Percentiles rank a stretch among this genome's conserved stretches.
Conservation (phyloP, 2,797 vertebrate genomes). For the Darevskia mixta region DNA sequence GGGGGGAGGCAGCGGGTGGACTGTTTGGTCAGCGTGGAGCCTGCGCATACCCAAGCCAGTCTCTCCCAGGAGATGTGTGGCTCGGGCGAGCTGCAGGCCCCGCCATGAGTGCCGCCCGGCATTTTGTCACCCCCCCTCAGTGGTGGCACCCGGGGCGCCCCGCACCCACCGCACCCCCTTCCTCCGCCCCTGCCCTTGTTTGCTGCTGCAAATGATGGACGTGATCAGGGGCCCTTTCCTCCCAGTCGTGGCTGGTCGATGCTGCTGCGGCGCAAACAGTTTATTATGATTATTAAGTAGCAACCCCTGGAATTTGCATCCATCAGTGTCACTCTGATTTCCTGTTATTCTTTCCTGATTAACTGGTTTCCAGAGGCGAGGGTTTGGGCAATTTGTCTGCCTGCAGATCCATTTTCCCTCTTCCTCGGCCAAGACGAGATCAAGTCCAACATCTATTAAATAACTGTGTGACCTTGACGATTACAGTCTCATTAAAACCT, state of each 20-base stretch:
- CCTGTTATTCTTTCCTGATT: background rate
- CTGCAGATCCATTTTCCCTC: slow-evolving; percentile 12
- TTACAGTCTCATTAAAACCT: slow-evolving; percentile 68
- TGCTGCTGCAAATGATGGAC: too few relatives aligned
- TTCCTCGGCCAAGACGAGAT: slow-evolving; percentile 44
- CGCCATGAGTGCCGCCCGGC: rapidly evolving
- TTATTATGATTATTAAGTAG: slow-evolving; percentile 35
- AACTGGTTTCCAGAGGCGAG: slow-evolving; percentile 22
- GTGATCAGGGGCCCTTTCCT: too few relatives aligned
- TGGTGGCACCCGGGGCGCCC: too few relatives aligned
- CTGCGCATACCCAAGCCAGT: too few relatives aligned
- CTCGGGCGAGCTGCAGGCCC: too few relatives aligned
- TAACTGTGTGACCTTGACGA: slow-evolving; percentile 40
- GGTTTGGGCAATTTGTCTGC: slow-evolving; percentile 47
- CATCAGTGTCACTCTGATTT: rapidly evolving
- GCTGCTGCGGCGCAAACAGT: background rate
- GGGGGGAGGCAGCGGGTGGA: too few relatives aligned
- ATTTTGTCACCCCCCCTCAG: too few relatives aligned
- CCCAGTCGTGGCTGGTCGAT: background rate
- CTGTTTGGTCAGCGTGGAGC: too few relatives aligned
- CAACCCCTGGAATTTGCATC: slow-evolving; percentile 1
- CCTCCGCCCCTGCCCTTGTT: too few relatives aligned
- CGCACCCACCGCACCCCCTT: too few relatives aligned
- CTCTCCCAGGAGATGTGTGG: too few relatives aligned
- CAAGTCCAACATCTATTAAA: slow-evolving; percentile 65